Percentiles rank a stretch among this genome's conserved stretches.
Conservation (phyloP, 64 coral and sea anemone species). For the Montipora sp. region DNA sequence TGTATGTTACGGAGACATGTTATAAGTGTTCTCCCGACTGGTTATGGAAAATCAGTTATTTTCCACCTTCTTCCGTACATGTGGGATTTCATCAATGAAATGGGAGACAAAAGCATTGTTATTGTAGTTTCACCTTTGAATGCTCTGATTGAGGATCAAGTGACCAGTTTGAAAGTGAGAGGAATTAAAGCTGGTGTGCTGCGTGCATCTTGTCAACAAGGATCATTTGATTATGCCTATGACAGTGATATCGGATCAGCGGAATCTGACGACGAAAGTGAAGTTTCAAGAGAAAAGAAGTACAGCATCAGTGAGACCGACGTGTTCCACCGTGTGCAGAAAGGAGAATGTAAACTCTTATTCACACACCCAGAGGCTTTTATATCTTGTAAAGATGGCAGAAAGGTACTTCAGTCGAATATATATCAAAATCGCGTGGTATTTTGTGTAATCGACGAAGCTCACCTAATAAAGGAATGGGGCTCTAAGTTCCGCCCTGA, state of each 20-base stretch:
- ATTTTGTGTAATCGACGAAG: conserved; percentile 53
- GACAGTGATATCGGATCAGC: not conserved
- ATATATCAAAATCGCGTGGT: conserved; percentile 8
- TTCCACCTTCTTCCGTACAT: too few relatives aligned
- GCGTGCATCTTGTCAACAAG: not conserved
- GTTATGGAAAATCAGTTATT: too few relatives aligned
- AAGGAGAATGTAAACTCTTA: not conserved
- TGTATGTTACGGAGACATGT: too few relatives aligned
- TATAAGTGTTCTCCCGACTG: too few relatives aligned
- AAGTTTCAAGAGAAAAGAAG: not conserved
- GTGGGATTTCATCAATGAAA: too few relatives aligned
- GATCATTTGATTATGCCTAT: too few relatives aligned
- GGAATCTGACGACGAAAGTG: conserved; percentile 5
- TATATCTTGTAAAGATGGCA: conserved; percentile 43
- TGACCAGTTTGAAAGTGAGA: not conserved
- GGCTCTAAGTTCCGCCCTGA: conserved; percentile 32
- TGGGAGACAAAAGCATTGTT: conserved; percentile 2
- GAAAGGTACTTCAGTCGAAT: conserved; percentile 30
- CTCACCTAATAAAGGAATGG: conserved; percentile 39
- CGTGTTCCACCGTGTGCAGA: not conserved
- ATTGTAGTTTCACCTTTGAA: conserved; percentile 21
- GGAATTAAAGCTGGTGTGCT: conserved; percentile 3
- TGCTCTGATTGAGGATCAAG: conserved; percentile 40
- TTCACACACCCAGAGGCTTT: conserved; percentile 26
- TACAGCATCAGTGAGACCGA: not conserved